Evolutionary conservation across 2,113 vertebrate genomes (phyloP), one percentile per base, ranked within the genome.

Genomic region (Myrmecophaga tridactyla): DNA sequence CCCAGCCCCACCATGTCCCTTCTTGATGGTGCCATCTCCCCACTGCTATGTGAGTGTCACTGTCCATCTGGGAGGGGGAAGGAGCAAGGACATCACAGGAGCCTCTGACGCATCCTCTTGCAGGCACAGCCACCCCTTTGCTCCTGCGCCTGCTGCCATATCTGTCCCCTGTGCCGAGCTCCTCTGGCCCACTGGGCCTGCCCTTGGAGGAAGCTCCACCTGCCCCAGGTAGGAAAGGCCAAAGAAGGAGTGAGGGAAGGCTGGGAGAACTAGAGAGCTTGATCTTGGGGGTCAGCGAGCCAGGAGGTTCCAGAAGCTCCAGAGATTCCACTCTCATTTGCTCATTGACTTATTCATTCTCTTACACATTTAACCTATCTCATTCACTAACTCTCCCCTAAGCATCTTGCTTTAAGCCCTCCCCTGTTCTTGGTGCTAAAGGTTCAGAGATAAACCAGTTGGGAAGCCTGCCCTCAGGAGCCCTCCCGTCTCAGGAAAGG

Each of bases 51-150:
- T 2, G 0, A 97, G 96, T 97, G 92, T 89, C 43, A 58, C 0
- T 23, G 23, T 1, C 84, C 29, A 34, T 1, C 34, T 13, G 3
- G 4, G 58, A 29, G 15, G 31, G 41, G 31, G 1, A 17, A 29
- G 46, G 12, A 9, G 36, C 15, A 10, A 31, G 83, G 15, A 2
- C 1, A 0, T 11, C 39, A 0, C 12, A 25, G 0, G 46, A 70
- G 27, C 41, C 60, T 48, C 76, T 96, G 75, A 90, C 6, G 0
- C 0, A 18, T 20, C 53, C 41, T 85, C 84, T 92, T 89, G 65
- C 77, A 98, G 97, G 96, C 48, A 48, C 87, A 48, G 80, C 94
- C 96, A 1, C 89, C 84, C 15, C 43, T 96, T 72, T 97, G 90
- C 31, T 70, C 70, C 90, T 96, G 91, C 46, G 75, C 93, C 27